Evolutionary conservation across 2,113 vertebrate genomes (phyloP), one percentile per base, ranked within the genome.

Genomic region (Sorex fumeus): DNA sequence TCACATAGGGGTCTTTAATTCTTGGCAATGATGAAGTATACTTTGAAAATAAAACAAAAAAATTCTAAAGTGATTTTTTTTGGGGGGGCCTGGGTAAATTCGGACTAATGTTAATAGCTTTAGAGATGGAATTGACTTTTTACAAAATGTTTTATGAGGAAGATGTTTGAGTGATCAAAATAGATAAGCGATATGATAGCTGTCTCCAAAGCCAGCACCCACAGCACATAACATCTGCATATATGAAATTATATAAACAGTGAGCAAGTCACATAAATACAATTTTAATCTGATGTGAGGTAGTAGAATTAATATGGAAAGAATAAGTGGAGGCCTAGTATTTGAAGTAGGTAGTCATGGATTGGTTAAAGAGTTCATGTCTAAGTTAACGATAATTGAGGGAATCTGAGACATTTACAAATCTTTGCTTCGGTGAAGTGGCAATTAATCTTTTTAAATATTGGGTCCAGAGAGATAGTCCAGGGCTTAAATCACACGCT

Each of bases 131-230:
- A 72, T 94, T 86, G 47, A 82, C 53, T 47, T 89, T 81, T 43
- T 69, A 36, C 84, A 94, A 91, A 93, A 19, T 77, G 34, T 64
- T 90, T 8, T 62, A 6, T 86, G 16, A 95, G 57, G 18, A 19
- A 50, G 69, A 80, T 64, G 16, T 84, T 76, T 64, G 57, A 78
- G 9, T 84, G 74, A 86, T 67, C 25, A 72, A 87, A 87, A 72
- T 90, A 80, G 93, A 60, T 30, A 76, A 77, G 69, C 75, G 34
- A 43, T 90, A 9, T 12, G 32, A 19, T 66, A 8, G 2, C 2
- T 70, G 3, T 53, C 27, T 88, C 90, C 47, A 91, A 19, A 93
- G 57, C 34, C 75, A 85, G 50, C 32, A 64, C 82, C 88, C 1
- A 3, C 34, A 0, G 78, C 50, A 96, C 83, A 43, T 90, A 83